Conservation (phyloP, 2,888 invertebrate genomes). For the Polyommatus iphigenia region DNA sequence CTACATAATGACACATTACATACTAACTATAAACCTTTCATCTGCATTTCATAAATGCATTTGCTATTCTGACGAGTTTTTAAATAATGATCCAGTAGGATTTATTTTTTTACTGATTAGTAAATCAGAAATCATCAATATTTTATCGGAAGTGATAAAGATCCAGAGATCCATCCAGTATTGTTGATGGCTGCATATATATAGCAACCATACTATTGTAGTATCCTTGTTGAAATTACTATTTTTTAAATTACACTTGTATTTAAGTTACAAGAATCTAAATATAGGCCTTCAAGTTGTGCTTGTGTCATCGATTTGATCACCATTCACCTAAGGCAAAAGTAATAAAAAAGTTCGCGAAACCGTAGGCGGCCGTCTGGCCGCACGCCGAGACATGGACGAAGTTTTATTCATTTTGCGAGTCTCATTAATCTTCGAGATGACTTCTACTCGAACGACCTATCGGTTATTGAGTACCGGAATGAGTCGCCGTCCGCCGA, state of each 20-base stretch:
- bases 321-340: conserved; percentile 54
- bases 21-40: neutral
- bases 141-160: too few relatives aligned
- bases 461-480: neutral
- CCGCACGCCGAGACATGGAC: conserved; percentile 24
- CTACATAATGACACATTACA: neutral
- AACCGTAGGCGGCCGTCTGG: conserved; percentile 45
- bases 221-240: neutral
- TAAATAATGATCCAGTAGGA: too few relatives aligned
- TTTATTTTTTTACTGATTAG: too few relatives aligned
- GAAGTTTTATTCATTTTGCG: conserved; percentile 6
- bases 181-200: neutral
- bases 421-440: conserved; percentile 19
- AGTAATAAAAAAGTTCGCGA: conserved; percentile 50
- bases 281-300: conserved; percentile 28
- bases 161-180: neutral
- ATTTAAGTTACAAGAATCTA: neutral
- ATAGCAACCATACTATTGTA: neutral
- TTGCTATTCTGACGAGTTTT: neutral
- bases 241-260: neutral
- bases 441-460: conserved; percentile 25
- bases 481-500: conserved; percentile 2
- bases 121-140: too few relatives aligned
- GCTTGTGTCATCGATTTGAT: conserved; percentile 51
- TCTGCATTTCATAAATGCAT: neutral